Percentiles rank a stretch among this genome's conserved stretches.
Conservation (phyloP, 2,113 vertebrate species). For the Microcebus murinus region DNA sequence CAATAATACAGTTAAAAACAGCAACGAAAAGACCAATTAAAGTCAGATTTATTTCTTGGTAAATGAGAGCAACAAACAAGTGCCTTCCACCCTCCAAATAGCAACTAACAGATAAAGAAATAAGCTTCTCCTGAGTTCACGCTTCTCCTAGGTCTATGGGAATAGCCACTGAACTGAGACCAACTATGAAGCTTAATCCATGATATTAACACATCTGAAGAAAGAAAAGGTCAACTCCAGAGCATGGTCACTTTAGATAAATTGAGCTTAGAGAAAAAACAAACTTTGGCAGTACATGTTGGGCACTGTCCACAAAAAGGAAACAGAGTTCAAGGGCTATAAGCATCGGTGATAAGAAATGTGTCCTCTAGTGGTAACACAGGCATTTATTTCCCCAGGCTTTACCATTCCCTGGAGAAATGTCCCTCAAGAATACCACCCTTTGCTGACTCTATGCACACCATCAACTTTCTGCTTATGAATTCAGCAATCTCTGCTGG, state of each 20-base stretch:
- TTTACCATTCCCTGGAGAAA: neutral
- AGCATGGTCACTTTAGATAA: constrained; percentile 51
- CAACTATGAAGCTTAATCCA: constrained; percentile 32
- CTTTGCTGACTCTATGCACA: neutral
- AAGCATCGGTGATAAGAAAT: neutral
- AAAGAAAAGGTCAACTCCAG: constrained; percentile 68
- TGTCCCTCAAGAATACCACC: neutral
- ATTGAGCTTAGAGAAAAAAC: constrained; percentile 68
- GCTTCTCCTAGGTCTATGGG: neutral
- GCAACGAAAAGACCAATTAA: neutral
- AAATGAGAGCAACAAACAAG: neutral
- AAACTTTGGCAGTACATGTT: constrained; percentile 26
- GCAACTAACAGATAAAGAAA: neutral
- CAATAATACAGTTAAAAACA: neutral
- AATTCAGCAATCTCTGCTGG: neutral
- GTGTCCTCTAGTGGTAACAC: neutral
- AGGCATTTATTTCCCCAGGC: neutral
- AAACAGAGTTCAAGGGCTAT: neutral
- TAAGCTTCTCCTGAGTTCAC: neutral
- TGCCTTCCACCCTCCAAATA: neutral
- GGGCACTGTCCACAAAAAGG: neutral
- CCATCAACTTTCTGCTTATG: neutral
- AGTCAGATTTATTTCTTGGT: neutral
- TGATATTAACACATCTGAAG: constrained; percentile 47
- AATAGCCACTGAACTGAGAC: constrained; percentile 21